Percentiles rank a stretch among this genome's conserved stretches.
Conservation (phyloP, 2,888 invertebrate genomes). For the Meghimatium bilineatum region DNA sequence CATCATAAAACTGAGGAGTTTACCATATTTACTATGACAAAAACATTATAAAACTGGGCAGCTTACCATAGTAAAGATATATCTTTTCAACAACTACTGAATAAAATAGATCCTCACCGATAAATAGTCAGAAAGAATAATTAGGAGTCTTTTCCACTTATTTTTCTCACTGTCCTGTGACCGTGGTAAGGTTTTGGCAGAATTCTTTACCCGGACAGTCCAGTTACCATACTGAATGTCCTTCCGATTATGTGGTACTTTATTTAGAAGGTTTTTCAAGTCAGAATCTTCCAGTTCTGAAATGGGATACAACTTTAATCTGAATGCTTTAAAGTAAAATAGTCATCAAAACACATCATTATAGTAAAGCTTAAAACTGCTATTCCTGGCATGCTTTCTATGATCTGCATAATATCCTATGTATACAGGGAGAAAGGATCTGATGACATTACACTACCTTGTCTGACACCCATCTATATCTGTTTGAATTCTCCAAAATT, state of each 20-base stretch:
- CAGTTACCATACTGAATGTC: conserved; percentile 28
- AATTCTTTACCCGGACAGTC: conserved; percentile 17
- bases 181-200: conserved; percentile 4
- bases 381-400: too few relatives aligned
- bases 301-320: not conserved
- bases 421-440: too few relatives aligned
- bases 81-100: too few relatives aligned
- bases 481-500: too few relatives aligned
- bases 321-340: not conserved
- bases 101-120: not conserved
- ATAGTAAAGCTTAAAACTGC: too few relatives aligned
- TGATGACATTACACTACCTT: too few relatives aligned
- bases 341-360: not conserved
- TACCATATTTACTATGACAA: too few relatives aligned
- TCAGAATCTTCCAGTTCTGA: not conserved
- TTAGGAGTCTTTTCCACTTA: conserved; percentile 6
- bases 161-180: conserved; percentile 16
- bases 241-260: conserved; percentile 3
- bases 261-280: not conserved
- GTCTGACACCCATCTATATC: too few relatives aligned
- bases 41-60: too few relatives aligned
- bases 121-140: conserved; percentile 37
- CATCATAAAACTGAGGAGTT: too few relatives aligned
- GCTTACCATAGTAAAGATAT: too few relatives aligned
- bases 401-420: too few relatives aligned